phyloP scores from a whole-genome alignment of 2,888 invertebrate genomes.

The Heliconius erato region DNA sequence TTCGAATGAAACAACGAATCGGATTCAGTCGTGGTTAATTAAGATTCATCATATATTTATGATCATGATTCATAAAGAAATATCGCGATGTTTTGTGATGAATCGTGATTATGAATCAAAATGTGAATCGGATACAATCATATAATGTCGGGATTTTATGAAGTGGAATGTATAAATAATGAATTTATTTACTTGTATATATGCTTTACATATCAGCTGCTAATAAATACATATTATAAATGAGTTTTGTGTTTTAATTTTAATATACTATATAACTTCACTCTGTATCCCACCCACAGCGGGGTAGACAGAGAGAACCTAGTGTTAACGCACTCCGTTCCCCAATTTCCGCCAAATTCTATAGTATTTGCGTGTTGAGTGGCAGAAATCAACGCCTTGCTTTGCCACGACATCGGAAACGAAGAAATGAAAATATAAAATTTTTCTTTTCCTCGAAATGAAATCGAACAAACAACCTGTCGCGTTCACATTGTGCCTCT shows the following conservation, averaged over 20 bases:
- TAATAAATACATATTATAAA: constrained; percentile 45
- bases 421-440: neutral
- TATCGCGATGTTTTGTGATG: neutral
- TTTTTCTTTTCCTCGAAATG: neutral
- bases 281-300: no score
- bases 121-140: constrained; percentile 16
- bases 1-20: constrained; percentile 11
- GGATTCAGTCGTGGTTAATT: neutral
- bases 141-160: constrained; percentile 20
- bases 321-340: neutral
- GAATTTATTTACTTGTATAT: constrained; percentile 53
- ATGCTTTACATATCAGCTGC: constrained; percentile 52
- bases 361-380: neutral
- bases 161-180: constrained; percentile 40
- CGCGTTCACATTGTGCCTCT: no score
- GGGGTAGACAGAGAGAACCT: neutral
- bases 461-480: no score
- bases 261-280: neutral
- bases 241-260: constrained; percentile 32
- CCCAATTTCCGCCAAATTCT: neutral
- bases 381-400: neutral
- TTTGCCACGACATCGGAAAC: neutral
- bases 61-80: neutral
- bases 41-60: neutral
- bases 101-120: neutral